A percentile compares a stretch with the other conserved stretches of the same genome.
phyloP scores from a whole-genome alignment of 92 coral and sea anemone genomes.

The Palythoa grandiflora region DNA sequence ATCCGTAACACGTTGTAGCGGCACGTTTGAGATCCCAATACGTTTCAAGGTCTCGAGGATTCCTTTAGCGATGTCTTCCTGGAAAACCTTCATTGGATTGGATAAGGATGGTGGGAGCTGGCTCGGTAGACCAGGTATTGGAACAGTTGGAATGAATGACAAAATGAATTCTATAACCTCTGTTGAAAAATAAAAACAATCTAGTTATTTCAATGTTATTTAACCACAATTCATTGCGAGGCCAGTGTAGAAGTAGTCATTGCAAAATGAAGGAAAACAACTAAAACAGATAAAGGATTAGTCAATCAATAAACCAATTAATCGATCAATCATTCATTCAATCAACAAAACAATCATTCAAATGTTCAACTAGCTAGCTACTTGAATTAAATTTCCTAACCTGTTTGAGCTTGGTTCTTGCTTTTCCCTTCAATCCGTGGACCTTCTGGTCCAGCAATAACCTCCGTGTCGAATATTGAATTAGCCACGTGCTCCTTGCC shows the following conservation, averaged over 20 bases:
- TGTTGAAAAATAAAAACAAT: background rate
- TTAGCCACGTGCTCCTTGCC: constrained; percentile 54
- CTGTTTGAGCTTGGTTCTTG: constrained; percentile 32
- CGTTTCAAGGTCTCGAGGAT: constrained; percentile 27
- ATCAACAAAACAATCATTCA: background rate
- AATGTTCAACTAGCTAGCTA: background rate
- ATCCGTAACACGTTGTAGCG: constrained; percentile 24
- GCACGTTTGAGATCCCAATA: constrained; percentile 41
- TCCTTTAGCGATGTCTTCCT: constrained; percentile 47
- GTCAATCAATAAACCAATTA: background rate
- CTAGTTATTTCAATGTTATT: background rate
- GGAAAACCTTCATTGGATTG: constrained; percentile 21
- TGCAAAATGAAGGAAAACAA: background rate
- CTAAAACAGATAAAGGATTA: background rate
- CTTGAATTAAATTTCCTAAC: background rate
- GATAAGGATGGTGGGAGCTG: constrained; percentile 15
- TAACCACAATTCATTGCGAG: background rate
- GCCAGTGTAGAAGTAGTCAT: background rate
- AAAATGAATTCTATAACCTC: constrained; percentile 39
- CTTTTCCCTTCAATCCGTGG: constrained; percentile 41
- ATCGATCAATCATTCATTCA: background rate
- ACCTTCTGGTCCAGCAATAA: constrained; percentile 61
- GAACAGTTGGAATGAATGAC: constrained; percentile 31
- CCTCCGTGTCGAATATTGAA: constrained; percentile 55
- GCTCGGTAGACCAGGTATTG: constrained; percentile 46